Percentiles rank a stretch among this genome's conserved stretches.
phyloP scores from a whole-genome alignment of 1,140 invertebrate species.

The Papilio xuthus region DNA sequence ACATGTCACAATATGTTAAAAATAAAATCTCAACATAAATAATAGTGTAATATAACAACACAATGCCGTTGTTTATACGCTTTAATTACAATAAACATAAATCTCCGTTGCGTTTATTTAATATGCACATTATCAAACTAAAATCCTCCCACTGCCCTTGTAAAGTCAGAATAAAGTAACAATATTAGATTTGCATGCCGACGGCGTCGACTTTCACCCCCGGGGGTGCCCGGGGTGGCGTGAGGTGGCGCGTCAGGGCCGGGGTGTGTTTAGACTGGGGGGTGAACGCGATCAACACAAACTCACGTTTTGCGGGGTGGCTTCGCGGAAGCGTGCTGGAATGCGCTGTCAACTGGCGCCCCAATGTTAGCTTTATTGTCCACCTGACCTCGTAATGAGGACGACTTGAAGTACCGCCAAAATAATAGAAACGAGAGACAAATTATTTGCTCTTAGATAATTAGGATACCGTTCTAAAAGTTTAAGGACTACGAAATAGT shows the following conservation, averaged over 20 bases:
- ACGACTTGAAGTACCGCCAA: slow-evolving; percentile 53
- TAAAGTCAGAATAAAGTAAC: slow-evolving; percentile 73
- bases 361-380: slow-evolving; percentile 56
- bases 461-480: background rate
- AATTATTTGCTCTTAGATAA: background rate
- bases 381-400: slow-evolving; percentile 62
- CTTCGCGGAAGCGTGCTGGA: slow-evolving; percentile 62
- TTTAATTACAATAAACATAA: slow-evolving; percentile 8
- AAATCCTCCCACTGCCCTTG: slow-evolving; percentile 71
- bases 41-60: background rate
- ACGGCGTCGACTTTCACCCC: slow-evolving; percentile 49
- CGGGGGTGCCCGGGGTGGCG: slow-evolving; percentile 33
- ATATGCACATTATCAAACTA: slow-evolving; percentile 57
- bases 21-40: background rate
- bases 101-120: slow-evolving; percentile 26
- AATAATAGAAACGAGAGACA: too few species aligned
- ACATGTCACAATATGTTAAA: background rate
- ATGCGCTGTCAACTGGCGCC: slow-evolving; percentile 64
- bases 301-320: slow-evolving; percentile 56
- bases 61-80: background rate
- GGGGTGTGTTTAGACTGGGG: slow-evolving; percentile 17
- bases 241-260: slow-evolving; percentile 6
- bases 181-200: slow-evolving; percentile 76
- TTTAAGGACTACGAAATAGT: too few species aligned
- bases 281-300: slow-evolving; percentile 49